These are phyloP conservation scores for Drosophila picticornis DNA, from an alignment of 2,888 invertebrate genomes.

Conservation along the genomic window DNA sequence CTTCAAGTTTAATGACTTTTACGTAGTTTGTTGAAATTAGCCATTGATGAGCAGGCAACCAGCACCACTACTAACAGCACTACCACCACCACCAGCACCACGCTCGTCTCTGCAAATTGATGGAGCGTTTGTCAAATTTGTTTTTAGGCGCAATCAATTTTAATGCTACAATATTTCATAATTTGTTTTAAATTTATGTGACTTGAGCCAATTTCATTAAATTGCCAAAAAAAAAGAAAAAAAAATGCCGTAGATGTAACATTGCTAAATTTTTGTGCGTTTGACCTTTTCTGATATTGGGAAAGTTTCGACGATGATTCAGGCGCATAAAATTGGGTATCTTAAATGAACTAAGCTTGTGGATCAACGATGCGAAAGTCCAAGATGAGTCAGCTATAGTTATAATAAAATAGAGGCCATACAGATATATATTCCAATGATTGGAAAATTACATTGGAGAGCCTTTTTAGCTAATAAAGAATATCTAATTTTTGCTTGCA, in stretches of 20 bases:
- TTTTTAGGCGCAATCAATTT: constrained; percentile 53
- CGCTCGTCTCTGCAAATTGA: constrained; percentile 38
- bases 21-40: constrained; percentile 33
- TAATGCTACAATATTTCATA: constrained; percentile 41
- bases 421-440: not conserved
- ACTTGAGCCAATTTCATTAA: constrained; percentile 28
- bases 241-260: constrained; percentile 28
- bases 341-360: constrained; percentile 24
- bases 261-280: constrained; percentile 30
- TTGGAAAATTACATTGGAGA: not conserved
- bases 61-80: not conserved
- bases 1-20: constrained; percentile 59
- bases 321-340: constrained; percentile 25
- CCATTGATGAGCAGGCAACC: constrained; percentile 24
- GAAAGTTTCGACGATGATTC: constrained; percentile 48
- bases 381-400: constrained; percentile 9
- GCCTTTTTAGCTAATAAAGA: not conserved
- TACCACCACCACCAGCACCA: constrained; percentile 13
- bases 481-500: not conserved
- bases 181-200: constrained; percentile 37
- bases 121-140: constrained; percentile 52
- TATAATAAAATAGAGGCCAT: not conserved
- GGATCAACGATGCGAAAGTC: constrained; percentile 6
- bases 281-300: constrained; percentile 31
- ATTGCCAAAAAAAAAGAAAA: constrained; percentile 19